A percentile compares a stretch with the other conserved stretches of the same genome.
These are phyloP conservation scores for Peromyscus melanophrys DNA, from an alignment of 2,797 vertebrate genomes.

Conservation along the genomic window DNA sequence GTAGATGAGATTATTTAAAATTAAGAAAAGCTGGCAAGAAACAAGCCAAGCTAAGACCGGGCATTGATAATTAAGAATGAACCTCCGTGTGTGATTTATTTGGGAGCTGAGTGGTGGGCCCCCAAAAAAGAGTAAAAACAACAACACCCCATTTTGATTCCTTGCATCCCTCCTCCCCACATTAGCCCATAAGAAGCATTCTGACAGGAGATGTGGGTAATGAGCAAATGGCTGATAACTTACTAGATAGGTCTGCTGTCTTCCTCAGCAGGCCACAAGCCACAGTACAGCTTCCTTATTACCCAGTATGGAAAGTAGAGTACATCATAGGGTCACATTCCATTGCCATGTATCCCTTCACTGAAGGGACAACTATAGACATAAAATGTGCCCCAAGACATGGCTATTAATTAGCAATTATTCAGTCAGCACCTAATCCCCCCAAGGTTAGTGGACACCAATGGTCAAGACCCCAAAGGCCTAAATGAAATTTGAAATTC, in stretches of 20 bases:
- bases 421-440: slow-evolving; percentile 9
- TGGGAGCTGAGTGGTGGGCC: too few species aligned
- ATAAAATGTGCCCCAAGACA: background rate
- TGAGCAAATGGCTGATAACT: background rate
- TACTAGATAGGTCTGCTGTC: background rate
- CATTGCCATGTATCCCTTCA: background rate
- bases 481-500: background rate
- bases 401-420: slow-evolving; percentile 49
- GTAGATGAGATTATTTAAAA: too few species aligned
- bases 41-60: too few species aligned
- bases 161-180: background rate
- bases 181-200: background rate
- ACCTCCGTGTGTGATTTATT: too few species aligned
- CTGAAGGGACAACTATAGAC: background rate
- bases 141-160: background rate
- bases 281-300: background rate
- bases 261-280: background rate
- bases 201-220: background rate
- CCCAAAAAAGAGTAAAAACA: too few species aligned
- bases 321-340: background rate
- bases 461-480: background rate
- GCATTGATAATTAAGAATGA: too few species aligned
- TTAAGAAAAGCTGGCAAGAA: too few species aligned
- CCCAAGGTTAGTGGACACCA: background rate
- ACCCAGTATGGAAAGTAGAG: background rate